Percentiles rank a stretch among this genome's conserved stretches.
phyloP scores from a whole-genome alignment of 1,140 invertebrate genomes.

The Sycophila sp. region DNA sequence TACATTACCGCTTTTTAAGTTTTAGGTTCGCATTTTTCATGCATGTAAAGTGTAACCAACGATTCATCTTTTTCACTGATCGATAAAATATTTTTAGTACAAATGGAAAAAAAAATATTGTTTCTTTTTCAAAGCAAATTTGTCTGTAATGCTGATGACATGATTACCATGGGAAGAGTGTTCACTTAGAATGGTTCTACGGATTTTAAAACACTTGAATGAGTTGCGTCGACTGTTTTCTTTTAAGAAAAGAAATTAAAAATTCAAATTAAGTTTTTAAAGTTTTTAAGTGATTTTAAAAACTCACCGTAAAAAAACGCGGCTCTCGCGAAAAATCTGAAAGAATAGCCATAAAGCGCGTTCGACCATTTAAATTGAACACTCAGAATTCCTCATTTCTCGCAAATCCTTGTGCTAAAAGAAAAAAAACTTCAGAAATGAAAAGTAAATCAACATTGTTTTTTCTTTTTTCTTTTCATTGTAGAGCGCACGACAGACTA shows the following conservation, averaged over 20 bases:
- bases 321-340: neutral
- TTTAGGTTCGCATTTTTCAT: constrained; percentile 29
- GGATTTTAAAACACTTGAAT: neutral
- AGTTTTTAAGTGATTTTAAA: constrained; percentile 16
- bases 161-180: constrained; percentile 33
- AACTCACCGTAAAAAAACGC: neutral
- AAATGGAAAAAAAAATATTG: constrained; percentile 28
- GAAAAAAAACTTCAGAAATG: constrained; percentile 33
- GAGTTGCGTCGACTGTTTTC: neutral
- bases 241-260: neutral
- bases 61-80: constrained; percentile 42
- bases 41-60: constrained; percentile 34
- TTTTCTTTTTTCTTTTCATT: constrained; percentile 41
- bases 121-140: constrained; percentile 32
- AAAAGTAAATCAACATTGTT: constrained; percentile 38
- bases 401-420: constrained; percentile 33
- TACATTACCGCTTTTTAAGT: constrained; percentile 40
- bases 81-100: constrained; percentile 33
- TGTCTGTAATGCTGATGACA: constrained; percentile 25
- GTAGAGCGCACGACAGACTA: constrained; percentile 41
- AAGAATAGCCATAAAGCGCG: neutral
- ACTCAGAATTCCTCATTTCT: constrained; percentile 21
- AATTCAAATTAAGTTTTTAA: neutral
- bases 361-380: constrained; percentile 21
- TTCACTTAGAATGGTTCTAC: constrained; percentile 28